These are phyloP conservation scores for Macropus fuliginosus DNA, from an alignment of 2,797 vertebrate genomes.

Conservation along the genomic window DNA sequence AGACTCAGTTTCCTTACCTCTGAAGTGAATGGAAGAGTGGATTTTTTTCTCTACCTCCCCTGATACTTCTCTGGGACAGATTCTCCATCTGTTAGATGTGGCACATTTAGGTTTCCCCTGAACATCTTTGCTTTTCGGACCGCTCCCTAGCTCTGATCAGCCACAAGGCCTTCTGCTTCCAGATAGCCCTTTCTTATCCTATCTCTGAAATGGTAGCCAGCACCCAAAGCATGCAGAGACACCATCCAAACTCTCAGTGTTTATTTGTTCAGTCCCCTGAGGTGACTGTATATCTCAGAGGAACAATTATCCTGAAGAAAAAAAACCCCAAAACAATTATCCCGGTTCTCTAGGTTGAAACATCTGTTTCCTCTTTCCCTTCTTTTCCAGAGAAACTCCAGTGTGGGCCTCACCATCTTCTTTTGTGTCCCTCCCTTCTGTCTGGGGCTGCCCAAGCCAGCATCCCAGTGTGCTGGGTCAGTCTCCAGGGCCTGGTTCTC, in stretches of 20 bases:
- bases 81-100: neutral
- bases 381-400: neutral
- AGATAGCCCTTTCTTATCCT: neutral
- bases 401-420: neutral
- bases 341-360: constrained; percentile 29
- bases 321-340: neutral
- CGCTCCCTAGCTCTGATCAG: neutral
- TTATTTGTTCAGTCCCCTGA: neutral
- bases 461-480: neutral
- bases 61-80: neutral
- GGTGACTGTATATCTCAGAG: neutral
- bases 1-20: neutral
- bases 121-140: neutral
- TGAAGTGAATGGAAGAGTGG: neutral
- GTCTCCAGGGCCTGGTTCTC: neutral
- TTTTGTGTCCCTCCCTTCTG: constrained; percentile 45
- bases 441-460: neutral
- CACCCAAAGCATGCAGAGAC: neutral
- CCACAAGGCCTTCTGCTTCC: neutral
- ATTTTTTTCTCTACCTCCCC: neutral
- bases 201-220: neutral
- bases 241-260: neutral
- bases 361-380: constrained; percentile 38
- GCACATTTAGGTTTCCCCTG: neutral
- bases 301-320: neutral